These are phyloP conservation scores for Barnardius zonarius DNA, from an alignment of 2,113 vertebrate species.

Conservation along the genomic window DNA sequence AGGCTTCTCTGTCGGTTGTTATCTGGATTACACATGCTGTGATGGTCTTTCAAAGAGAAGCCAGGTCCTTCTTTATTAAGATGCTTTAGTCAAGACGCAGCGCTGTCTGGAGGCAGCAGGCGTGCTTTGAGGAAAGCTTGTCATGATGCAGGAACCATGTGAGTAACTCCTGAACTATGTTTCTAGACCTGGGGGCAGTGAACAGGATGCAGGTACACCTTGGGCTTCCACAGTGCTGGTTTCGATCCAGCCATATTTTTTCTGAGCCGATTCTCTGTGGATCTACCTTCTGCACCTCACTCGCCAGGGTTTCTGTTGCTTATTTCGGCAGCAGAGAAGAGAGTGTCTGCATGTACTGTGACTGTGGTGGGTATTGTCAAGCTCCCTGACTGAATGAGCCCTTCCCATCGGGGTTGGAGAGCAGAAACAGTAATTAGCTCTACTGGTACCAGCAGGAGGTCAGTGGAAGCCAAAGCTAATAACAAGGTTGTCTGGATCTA, in stretches of 20 bases:
- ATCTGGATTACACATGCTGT: not conserved
- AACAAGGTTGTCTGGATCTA: not conserved
- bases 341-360: not conserved
- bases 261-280: not conserved
- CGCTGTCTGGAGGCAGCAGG: not conserved
- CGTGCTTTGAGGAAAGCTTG: not conserved
- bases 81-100: not conserved
- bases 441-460: not conserved
- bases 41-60: not conserved
- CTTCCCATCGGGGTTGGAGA: not conserved
- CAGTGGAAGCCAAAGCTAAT: not conserved
- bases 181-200: not conserved
- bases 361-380: not conserved
- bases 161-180: not conserved
- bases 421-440: constrained; percentile 14
- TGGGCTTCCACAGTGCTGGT: not conserved
- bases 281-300: not conserved
- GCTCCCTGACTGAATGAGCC: not conserved
- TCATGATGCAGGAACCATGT: not conserved
- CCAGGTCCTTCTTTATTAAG: not conserved
- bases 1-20: not conserved
- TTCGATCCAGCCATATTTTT: not conserved
- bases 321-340: not conserved
- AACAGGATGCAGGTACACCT: not conserved
- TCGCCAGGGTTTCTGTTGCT: not conserved